Conservation (phyloP, 2,888 invertebrate genomes). For the Pristionchus fissidentatus region DNA sequence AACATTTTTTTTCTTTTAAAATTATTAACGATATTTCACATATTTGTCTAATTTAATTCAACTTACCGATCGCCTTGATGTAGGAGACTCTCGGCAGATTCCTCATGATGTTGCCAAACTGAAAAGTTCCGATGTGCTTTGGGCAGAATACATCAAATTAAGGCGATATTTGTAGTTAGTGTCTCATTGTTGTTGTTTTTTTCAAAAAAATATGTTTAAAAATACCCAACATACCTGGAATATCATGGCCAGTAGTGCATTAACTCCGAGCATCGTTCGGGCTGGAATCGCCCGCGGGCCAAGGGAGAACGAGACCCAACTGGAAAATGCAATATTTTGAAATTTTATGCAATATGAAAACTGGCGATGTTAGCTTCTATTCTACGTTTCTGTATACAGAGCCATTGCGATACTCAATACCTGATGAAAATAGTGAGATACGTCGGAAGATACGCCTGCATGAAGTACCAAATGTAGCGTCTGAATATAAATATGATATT, state of each 20-base stretch:
- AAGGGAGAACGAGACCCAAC: constrained; percentile 74
- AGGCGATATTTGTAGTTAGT: not conserved
- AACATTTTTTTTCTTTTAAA: not conserved
- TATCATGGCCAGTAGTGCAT: constrained; percentile 72
- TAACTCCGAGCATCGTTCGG: constrained; percentile 59
- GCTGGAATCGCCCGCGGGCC: constrained; percentile 74
- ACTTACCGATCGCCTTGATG: constrained; percentile 73
- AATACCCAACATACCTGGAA: constrained; percentile 54
- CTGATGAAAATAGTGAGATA: constrained; percentile 75
- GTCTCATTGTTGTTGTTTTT: constrained; percentile 33
- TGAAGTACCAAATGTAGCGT: constrained; percentile 64
- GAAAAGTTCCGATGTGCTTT: no score
- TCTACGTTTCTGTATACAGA: not conserved
- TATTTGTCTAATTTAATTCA: not conserved
- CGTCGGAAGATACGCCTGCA: constrained; percentile 75
- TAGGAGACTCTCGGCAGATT: constrained; percentile 75
- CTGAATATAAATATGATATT: not conserved
- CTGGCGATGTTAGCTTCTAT: not conserved
- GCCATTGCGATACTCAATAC: constrained; percentile 49
- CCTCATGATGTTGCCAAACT: constrained; percentile 72
- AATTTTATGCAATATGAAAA: not conserved
- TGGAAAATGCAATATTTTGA: constrained; percentile 51
- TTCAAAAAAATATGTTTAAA: constrained; percentile 55
- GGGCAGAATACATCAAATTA: no score
- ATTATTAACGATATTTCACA: not conserved